These are phyloP conservation scores for Holothuria leucospilota DNA, from an alignment of 53 echinoderm and acorn worm genomes.

Conservation along the genomic window DNA sequence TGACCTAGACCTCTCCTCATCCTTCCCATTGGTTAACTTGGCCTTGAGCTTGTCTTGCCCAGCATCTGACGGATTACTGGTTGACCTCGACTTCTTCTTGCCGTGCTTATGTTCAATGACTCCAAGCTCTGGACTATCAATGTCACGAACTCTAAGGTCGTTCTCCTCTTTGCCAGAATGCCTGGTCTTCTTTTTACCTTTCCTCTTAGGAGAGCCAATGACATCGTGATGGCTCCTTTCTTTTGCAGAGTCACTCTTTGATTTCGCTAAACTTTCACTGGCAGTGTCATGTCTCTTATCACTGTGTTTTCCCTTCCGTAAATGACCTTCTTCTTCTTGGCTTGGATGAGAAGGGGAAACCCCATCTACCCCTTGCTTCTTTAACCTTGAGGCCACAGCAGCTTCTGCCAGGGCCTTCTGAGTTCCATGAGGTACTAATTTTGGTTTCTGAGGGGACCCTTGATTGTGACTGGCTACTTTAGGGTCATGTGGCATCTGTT, in stretches of 20 bases:
- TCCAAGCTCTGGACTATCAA: slow-evolving; percentile 39
- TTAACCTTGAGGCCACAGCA: slow-evolving; percentile 20
- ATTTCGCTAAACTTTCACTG: not conserved
- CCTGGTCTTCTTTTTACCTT: slow-evolving; percentile 6
- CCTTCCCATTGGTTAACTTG: not conserved
- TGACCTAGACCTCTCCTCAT: slow-evolving; percentile 1
- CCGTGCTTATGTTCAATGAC: slow-evolving; percentile 19
- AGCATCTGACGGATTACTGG: not conserved
- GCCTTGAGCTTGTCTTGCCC: not conserved
- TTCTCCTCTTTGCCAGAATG: slow-evolving; percentile 26
- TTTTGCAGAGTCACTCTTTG: slow-evolving; percentile 9
- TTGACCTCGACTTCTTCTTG: slow-evolving; percentile 33
- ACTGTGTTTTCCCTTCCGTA: not conserved
- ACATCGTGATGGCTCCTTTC: slow-evolving; percentile 31
- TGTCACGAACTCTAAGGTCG: slow-evolving; percentile 26
- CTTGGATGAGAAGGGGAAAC: not conserved
- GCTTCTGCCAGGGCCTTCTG: slow-evolving; percentile 37
- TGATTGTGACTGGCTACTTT: not conserved
- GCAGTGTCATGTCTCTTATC: slow-evolving; percentile 28
- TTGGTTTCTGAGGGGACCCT: not conserved
- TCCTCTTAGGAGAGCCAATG: slow-evolving; percentile 19
- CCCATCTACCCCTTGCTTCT: slow-evolving; percentile 15
- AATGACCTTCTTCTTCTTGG: slow-evolving; percentile 13
- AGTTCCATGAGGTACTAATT: not conserved
- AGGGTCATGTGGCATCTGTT: slow-evolving; percentile 13